A percentile compares a stretch with the other conserved stretches of the same genome.
These are phyloP conservation scores for Drosophila busckii DNA, from an alignment of 1,140 invertebrate genomes.

Conservation along the genomic window DNA sequence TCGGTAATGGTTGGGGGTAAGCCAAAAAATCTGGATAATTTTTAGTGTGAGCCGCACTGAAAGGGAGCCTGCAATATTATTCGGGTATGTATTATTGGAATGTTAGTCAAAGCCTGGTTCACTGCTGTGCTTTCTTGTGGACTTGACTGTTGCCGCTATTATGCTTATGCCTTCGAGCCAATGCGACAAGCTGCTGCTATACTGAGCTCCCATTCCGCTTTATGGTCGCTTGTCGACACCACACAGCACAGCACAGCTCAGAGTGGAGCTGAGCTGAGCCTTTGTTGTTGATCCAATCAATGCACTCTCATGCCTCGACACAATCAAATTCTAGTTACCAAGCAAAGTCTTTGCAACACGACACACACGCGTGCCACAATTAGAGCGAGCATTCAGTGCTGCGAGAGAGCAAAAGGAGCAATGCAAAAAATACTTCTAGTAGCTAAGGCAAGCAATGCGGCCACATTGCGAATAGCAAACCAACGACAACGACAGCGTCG, in stretches of 20 bases:
- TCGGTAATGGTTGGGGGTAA: too few relatives aligned
- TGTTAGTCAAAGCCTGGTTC: too few relatives aligned
- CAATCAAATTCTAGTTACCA: slow-evolving; percentile 71
- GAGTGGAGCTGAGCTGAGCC: background rate
- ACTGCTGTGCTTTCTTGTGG: too few relatives aligned
- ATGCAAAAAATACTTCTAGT: slow-evolving; percentile 25
- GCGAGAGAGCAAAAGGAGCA: slow-evolving; percentile 21
- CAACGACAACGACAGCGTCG: background rate
- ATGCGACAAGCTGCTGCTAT: too few relatives aligned
- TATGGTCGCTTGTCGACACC: slow-evolving; percentile 25
- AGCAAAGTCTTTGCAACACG: slow-evolving; percentile 29
- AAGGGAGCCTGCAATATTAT: too few relatives aligned
- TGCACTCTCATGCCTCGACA: slow-evolving; percentile 47
- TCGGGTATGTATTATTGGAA: too few relatives aligned
- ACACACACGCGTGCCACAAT: slow-evolving; percentile 41
- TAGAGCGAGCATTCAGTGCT: slow-evolving; percentile 35
- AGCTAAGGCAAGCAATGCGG: slow-evolving; percentile 14
- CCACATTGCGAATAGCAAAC: background rate
- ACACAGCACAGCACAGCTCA: background rate
- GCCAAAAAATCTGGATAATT: too few relatives aligned
- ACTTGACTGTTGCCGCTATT: too few relatives aligned
- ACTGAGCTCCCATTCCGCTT: too few relatives aligned
- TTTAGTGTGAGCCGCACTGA: too few relatives aligned
- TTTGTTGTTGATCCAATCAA: slow-evolving; percentile 56
- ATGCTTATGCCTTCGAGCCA: slow-evolving; percentile 9